Conservation (phyloP, 2,888 invertebrate species). For the Nemotelus pantherinus region DNA sequence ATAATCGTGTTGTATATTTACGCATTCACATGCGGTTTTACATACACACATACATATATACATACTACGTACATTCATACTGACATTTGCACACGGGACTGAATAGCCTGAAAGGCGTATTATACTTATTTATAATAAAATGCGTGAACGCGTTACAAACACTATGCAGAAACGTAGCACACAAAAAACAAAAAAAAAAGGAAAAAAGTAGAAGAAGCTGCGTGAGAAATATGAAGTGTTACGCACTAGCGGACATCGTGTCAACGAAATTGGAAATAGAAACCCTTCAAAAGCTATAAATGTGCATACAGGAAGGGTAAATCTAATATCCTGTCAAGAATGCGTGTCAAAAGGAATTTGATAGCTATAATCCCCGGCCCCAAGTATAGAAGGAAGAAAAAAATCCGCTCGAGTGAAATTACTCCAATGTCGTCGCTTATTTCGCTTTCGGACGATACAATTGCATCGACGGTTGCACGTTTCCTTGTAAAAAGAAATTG, state of each 20-base stretch:
- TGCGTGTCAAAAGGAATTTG: constrained; percentile 31
- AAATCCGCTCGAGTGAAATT: not conserved
- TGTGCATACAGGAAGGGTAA: constrained; percentile 29
- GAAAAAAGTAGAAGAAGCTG: not conserved
- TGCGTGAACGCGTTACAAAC: not conserved
- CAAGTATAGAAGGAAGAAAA: not conserved
- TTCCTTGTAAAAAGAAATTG: too few relatives aligned
- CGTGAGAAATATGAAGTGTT: constrained; percentile 20
- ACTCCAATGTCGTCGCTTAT: not conserved
- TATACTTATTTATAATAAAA: constrained; percentile 1
- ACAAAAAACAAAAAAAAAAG: too few relatives aligned
- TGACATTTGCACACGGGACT: not conserved
- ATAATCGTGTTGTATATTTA: constrained; percentile 9
- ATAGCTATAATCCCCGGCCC: constrained; percentile 18
- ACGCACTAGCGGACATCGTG: constrained; percentile 25
- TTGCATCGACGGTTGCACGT: not conserved
- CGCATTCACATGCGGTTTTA: not conserved
- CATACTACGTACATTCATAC: not conserved
- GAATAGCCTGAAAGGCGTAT: not conserved
- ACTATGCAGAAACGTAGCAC: not conserved
- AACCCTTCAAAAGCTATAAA: constrained; percentile 31
- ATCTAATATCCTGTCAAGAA: constrained; percentile 32
- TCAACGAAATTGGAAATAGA: constrained; percentile 31
- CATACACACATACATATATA: not conserved
- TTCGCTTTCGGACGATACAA: not conserved